Conservation (phyloP, 2,888 invertebrate species). For the Scrobipalpa costella region DNA sequence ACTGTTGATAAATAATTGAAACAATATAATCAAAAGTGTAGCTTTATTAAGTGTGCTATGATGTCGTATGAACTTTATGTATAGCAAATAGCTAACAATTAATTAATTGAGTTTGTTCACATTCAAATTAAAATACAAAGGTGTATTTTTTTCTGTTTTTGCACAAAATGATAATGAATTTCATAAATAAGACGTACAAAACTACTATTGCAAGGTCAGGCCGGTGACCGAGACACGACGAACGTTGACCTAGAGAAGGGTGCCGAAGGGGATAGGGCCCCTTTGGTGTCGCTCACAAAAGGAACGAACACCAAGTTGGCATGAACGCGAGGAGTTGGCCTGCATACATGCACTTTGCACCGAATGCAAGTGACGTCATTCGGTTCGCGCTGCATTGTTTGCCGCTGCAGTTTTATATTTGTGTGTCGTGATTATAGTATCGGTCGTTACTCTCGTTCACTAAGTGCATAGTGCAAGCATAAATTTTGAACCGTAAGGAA, state of each 20-base stretch:
- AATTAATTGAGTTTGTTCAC: neutral
- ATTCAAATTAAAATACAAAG: neutral
- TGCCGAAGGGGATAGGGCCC: slow-evolving; percentile 79
- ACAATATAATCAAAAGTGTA: neutral
- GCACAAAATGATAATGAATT: neutral
- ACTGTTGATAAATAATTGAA: neutral
- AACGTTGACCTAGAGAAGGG: slow-evolving; percentile 78
- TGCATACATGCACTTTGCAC: slow-evolving; percentile 81
- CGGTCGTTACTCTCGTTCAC: neutral
- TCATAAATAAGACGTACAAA: slow-evolving; percentile 20
- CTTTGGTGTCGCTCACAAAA: slow-evolving; percentile 77
- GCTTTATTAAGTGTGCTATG: too few relatives aligned
- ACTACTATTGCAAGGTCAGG: slow-evolving; percentile 41
- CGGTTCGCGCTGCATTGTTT: slow-evolving; percentile 71
- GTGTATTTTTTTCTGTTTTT: neutral
- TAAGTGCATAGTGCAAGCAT: neutral
- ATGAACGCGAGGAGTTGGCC: slow-evolving; percentile 71
- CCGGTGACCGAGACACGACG: slow-evolving; percentile 66
- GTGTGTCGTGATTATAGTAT: slow-evolving; percentile 30
- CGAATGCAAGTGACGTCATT: slow-evolving; percentile 74
- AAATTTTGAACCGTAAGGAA: neutral
- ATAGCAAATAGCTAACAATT: too few relatives aligned
- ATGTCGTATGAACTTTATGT: too few relatives aligned
- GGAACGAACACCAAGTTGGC: slow-evolving; percentile 75
- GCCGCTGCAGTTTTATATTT: slow-evolving; percentile 61